phyloP scores from a whole-genome alignment of 1,140 invertebrate species.

The Bombyx mori region DNA sequence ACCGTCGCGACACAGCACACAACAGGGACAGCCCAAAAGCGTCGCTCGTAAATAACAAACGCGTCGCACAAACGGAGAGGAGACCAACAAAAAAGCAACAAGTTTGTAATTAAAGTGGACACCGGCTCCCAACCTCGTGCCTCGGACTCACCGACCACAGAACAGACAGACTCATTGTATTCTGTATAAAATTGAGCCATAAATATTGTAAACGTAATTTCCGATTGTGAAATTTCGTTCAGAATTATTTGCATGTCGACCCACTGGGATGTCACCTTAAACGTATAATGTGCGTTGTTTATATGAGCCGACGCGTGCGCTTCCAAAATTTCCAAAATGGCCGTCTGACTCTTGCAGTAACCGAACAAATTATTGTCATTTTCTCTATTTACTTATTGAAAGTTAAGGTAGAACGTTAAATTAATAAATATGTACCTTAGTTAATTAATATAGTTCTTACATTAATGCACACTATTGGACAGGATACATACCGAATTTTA shows the following conservation, averaged over 20 bases:
- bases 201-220: slow-evolving; percentile 52
- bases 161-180: slow-evolving; percentile 35
- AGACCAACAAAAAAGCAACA: slow-evolving; percentile 32
- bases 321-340: too few species aligned
- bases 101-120: slow-evolving; percentile 48
- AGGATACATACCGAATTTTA: too few species aligned
- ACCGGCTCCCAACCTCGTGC: slow-evolving; percentile 34
- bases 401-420: too few species aligned
- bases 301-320: neutral
- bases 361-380: too few species aligned
- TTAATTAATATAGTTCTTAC: too few species aligned
- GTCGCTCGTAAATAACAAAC: slow-evolving; percentile 55
- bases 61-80: slow-evolving; percentile 20
- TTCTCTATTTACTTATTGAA: too few species aligned
- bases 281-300: neutral
- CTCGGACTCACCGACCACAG: slow-evolving; percentile 21
- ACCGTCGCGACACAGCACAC: neutral
- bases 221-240: slow-evolving; percentile 39
- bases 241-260: slow-evolving; percentile 25
- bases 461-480: too few species aligned
- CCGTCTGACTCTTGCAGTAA: too few species aligned
- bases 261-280: slow-evolving; percentile 17
- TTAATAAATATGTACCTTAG: too few species aligned
- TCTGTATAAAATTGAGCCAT: slow-evolving; percentile 49
- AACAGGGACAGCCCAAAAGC: slow-evolving; percentile 48